Evolutionary conservation across 2,797 vertebrate genomes (phyloP).

Genomic region (Schizothorax lantsangensis): DNA sequence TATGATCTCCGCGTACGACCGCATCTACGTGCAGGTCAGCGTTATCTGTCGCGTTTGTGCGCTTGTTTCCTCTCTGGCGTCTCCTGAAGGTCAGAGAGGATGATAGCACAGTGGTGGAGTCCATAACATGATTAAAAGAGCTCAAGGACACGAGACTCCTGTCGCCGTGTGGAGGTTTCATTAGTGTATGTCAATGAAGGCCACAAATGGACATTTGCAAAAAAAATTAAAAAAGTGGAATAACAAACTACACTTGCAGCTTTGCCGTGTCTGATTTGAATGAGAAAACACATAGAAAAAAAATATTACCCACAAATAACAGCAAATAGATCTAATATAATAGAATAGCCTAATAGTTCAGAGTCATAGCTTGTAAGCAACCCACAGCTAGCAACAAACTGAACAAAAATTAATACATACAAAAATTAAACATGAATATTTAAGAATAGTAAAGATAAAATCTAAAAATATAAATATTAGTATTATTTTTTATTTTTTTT

Average conservation of each 20-base stretch:
- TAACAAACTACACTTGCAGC: not conserved
- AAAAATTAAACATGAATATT: not conserved
- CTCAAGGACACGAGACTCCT: not conserved
- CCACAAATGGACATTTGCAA: not conserved
- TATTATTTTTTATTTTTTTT: too few relatives aligned
- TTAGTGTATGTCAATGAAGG: not conserved
- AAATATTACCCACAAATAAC: not conserved
- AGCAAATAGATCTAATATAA: not conserved
- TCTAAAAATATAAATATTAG: not conserved
- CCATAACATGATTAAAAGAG: not conserved
- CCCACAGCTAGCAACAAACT: not conserved
- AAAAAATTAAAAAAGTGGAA: not conserved
- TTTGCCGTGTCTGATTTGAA: not conserved
- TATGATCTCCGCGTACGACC: slow-evolving; percentile 76
- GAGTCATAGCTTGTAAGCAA: not conserved
- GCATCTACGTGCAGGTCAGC: slow-evolving; percentile 82
- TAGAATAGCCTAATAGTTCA: not conserved
- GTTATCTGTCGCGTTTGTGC: not conserved
- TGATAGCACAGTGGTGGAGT: not conserved
- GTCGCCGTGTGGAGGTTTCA: not conserved
- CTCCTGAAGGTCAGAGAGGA: not conserved
- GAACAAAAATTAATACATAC: not conserved
- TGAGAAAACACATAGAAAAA: not conserved
- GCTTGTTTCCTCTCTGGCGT: not conserved
- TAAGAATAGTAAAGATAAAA: not conserved